These are phyloP conservation scores for Solenopsis invicta DNA, from an alignment of 1,140 invertebrate species.

Conservation along the genomic window DNA sequence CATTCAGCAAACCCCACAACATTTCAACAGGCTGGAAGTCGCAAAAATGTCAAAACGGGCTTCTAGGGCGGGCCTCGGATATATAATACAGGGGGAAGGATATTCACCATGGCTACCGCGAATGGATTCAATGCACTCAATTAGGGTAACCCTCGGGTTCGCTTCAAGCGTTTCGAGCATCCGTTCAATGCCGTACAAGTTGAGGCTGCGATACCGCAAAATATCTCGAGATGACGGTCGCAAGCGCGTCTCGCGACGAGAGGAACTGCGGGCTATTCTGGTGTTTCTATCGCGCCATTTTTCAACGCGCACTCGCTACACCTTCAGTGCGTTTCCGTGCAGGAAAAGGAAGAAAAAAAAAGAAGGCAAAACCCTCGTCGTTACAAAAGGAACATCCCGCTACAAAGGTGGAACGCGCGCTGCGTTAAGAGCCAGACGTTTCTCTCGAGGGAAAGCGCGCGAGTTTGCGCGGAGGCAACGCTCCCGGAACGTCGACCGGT, in stretches of 20 bases:
- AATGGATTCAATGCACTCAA: slow-evolving; percentile 59
- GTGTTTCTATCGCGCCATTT: slow-evolving; percentile 27
- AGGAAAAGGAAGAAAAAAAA: not conserved
- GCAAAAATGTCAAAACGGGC: slow-evolving; percentile 77
- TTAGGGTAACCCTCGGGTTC: slow-evolving; percentile 52
- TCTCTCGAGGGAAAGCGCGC: slow-evolving; percentile 46
- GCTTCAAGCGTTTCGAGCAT: slow-evolving; percentile 32
- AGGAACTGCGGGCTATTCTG: slow-evolving; percentile 36
- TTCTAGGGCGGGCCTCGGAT: slow-evolving; percentile 67
- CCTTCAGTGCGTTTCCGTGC: slow-evolving; percentile 49
- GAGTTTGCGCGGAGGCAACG: slow-evolving; percentile 39
- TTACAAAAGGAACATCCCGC: slow-evolving; percentile 37
- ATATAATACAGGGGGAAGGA: slow-evolving; percentile 49
- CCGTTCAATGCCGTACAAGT: slow-evolving; percentile 31
- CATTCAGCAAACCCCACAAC: slow-evolving; percentile 28
- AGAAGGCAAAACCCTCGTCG: not conserved
- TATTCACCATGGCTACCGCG: slow-evolving; percentile 69
- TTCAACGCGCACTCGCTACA: slow-evolving; percentile 27
- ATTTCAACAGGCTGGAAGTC: slow-evolving; percentile 78
- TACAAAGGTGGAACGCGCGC: slow-evolving; percentile 49
- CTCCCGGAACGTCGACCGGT: slow-evolving; percentile 63
- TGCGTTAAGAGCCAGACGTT: slow-evolving; percentile 61
- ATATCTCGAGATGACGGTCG: slow-evolving; percentile 45
- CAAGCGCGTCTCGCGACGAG: slow-evolving; percentile 15
- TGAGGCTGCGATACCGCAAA: slow-evolving; percentile 27